Evolutionary conservation across 2,113 vertebrate genomes (phyloP).

Genomic region (Apteryx owenii): DNA sequence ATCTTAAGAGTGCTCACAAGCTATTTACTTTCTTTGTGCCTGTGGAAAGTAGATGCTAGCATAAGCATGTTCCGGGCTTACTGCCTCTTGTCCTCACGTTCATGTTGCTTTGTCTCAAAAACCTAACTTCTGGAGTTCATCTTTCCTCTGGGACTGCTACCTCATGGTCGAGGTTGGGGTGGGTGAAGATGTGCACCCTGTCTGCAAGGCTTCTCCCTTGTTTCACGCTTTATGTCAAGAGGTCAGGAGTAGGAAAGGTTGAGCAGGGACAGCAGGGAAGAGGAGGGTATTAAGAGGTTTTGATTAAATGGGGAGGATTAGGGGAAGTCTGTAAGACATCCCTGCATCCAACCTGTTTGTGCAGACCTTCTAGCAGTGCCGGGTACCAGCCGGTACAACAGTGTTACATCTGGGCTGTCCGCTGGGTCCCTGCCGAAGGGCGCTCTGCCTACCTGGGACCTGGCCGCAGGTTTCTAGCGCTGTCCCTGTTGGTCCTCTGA

Average conservation of each 20-base stretch:
- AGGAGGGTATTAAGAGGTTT: neutral
- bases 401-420: fast-evolving
- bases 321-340: neutral
- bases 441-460: neutral
- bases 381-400: neutral
- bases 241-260: neutral
- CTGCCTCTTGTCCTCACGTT: neutral
- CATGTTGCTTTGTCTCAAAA: neutral
- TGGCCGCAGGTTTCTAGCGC: neutral
- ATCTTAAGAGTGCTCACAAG: neutral
- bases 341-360: neutral
- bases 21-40: neutral
- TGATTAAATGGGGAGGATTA: neutral
- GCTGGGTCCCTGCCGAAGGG: neutral
- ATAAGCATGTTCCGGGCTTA: neutral
- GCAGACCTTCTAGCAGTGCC: neutral
- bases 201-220: neutral
- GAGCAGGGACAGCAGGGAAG: neutral
- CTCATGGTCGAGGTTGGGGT: neutral
- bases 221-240: neutral
- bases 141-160: neutral
- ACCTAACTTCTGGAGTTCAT: neutral
- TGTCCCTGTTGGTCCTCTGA: neutral
- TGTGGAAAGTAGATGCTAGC: neutral
- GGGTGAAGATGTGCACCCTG: neutral